Conservation (phyloP, 2,113 vertebrate genomes). For the Rhagologus leucostigma region DNA sequence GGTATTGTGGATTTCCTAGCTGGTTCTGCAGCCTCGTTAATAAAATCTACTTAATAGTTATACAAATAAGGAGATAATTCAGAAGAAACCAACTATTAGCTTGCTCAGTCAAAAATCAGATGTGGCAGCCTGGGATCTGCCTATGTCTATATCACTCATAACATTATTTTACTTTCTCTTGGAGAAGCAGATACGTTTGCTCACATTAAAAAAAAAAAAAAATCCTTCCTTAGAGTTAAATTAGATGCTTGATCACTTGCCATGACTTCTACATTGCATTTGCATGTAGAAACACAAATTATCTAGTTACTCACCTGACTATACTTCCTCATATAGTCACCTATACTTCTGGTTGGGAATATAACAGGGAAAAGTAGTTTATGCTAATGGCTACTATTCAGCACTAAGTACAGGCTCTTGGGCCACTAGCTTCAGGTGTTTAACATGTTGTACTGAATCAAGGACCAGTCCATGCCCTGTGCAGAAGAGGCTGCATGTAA, state of each 20-base stretch:
- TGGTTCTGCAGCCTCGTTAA: neutral
- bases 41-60: neutral
- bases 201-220: neutral
- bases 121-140: neutral
- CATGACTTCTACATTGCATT: neutral
- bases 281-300: neutral
- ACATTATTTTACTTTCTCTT: neutral
- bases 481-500: neutral
- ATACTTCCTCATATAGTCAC: neutral
- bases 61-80: conserved; percentile 36
- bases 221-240: neutral
- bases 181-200: neutral
- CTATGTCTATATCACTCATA: neutral
- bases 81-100: neutral
- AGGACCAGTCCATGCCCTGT: neutral
- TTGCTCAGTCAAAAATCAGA: neutral
- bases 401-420: neutral
- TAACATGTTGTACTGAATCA: neutral
- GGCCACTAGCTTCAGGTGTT: neutral
- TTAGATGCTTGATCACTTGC: neutral
- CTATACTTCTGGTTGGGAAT: neutral
- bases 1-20: neutral
- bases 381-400: neutral
- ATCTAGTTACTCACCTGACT: neutral
- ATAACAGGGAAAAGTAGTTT: neutral